Conservation (phyloP, 2,888 invertebrate genomes). For the Caenorhabditis becei region DNA sequence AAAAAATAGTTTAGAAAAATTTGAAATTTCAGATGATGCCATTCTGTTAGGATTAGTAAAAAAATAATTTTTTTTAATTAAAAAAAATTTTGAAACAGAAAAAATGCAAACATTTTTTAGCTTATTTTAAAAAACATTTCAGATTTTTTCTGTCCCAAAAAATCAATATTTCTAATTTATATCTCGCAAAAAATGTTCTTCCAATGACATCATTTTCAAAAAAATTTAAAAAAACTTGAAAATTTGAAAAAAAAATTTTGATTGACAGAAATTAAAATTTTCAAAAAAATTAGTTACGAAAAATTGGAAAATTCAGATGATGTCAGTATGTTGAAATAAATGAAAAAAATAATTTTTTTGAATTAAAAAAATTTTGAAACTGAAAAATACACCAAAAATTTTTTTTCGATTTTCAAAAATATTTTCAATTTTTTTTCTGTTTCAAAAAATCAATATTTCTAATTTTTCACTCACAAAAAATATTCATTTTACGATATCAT, state of each 20-base stretch:
- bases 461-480: not conserved
- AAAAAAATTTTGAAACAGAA: not conserved
- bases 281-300: not conserved
- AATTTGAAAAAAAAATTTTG: not conserved
- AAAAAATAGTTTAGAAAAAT: no score
- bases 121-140: not conserved
- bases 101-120: not conserved
- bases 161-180: no score
- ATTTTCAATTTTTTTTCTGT: not conserved
- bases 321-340: no score
- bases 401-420: not conserved
- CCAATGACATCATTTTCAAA: no score
- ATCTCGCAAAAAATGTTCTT: no score
- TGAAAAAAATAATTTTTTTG: not conserved
- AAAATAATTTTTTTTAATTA: not conserved
- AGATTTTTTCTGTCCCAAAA: no score
- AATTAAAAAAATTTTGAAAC: not conserved
- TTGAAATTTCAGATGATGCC: no score
- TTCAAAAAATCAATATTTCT: not conserved
- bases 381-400: not conserved
- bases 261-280: not conserved
- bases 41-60: no score
- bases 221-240: not conserved
- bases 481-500: no score
- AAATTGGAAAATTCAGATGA: not conserved